phyloP scores from a whole-genome alignment of 1,140 invertebrate species.

The Plectrocnemia conspersa region DNA sequence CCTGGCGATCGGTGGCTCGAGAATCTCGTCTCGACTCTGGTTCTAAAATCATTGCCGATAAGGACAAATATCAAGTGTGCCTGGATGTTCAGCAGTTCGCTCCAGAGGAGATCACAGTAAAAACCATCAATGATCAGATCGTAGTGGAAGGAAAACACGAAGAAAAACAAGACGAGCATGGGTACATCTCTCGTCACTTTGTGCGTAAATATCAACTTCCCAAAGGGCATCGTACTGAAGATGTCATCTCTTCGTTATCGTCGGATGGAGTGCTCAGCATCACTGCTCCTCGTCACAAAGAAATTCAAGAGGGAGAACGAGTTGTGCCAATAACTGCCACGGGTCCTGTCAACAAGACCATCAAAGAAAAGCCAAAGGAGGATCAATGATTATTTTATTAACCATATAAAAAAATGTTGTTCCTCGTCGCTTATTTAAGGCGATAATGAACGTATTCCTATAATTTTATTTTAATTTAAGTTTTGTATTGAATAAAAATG shows the following conservation, averaged over 20 bases:
- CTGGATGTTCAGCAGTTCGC: constrained; percentile 82
- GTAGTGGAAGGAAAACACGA: constrained; percentile 71
- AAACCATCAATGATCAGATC: constrained; percentile 66
- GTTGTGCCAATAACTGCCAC: constrained; percentile 43
- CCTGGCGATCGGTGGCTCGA: constrained; percentile 19
- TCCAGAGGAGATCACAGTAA: constrained; percentile 78
- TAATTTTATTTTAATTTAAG: too few species aligned
- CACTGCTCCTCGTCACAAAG: constrained; percentile 53
- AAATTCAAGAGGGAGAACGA: constrained; percentile 42
- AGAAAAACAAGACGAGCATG: constrained; percentile 70
- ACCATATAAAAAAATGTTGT: too few species aligned
- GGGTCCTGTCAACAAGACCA: constrained; percentile 33
- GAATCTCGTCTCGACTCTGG: constrained; percentile 40
- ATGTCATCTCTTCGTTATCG: constrained; percentile 63
- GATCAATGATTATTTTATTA: not conserved
- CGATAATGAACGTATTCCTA: too few species aligned
- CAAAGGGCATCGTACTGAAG: constrained; percentile 59
- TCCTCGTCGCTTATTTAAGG: too few species aligned
- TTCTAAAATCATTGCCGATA: constrained; percentile 48
- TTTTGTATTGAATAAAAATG: too few species aligned
- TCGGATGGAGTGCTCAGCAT: constrained; percentile 71
- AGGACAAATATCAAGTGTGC: constrained; percentile 62
- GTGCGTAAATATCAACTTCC: constrained; percentile 65
- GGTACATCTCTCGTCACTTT: constrained; percentile 69
- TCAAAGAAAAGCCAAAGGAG: not conserved